Conservation (phyloP, 2,113 vertebrate species). For the Menura novaehollandiae region DNA sequence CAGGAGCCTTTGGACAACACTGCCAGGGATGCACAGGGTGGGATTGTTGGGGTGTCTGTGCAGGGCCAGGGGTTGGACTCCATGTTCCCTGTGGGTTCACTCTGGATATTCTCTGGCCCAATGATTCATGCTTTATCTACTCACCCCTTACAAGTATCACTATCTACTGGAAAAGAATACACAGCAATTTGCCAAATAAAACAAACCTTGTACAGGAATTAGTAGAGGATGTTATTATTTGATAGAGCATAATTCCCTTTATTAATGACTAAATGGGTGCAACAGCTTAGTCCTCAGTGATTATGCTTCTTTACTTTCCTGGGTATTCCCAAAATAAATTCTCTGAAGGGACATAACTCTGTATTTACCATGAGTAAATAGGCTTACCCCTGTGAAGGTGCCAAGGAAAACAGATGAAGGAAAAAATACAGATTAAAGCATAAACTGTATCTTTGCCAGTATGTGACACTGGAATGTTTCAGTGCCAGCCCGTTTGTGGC, state of each 20-base stretch:
- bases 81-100: background rate
- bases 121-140: background rate
- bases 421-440: background rate
- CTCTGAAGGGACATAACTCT: background rate
- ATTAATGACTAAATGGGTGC: background rate
- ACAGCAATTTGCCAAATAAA: background rate
- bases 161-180: background rate
- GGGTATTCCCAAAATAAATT: background rate
- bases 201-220: background rate
- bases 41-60: background rate
- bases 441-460: background rate
- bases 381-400: background rate
- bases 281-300: background rate
- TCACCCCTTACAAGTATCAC: background rate
- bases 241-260: background rate
- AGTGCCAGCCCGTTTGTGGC: background rate
- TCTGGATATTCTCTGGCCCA: background rate
- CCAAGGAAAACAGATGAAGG: background rate
- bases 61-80: rapidly evolving
- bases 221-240: background rate
- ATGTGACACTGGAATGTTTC: background rate
- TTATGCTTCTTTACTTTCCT: background rate
- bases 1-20: rapidly evolving
- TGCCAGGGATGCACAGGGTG: background rate
- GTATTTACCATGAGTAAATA: background rate